Conservation (phyloP, 2,113 vertebrate species). For the Leptocoma aspasia region DNA sequence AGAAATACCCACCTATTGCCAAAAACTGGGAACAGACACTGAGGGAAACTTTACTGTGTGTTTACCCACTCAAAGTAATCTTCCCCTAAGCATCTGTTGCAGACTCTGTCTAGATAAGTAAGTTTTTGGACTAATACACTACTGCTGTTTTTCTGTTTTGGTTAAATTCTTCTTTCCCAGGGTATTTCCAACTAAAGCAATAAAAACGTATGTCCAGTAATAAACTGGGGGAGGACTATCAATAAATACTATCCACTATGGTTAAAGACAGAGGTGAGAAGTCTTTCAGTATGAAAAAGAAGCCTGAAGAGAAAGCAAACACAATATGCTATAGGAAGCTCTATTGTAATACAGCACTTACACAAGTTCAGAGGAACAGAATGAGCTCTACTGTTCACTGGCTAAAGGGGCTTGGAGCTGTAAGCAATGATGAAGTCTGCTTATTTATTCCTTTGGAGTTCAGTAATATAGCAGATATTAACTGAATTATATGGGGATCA, state of each 20-base stretch:
- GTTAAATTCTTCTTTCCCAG: neutral
- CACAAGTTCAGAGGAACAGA: neutral
- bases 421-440: neutral
- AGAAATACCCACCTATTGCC: conserved; percentile 24
- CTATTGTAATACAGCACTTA: neutral
- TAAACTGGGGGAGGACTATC: neutral
- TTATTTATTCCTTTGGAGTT: neutral
- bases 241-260: neutral
- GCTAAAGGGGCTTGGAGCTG: neutral
- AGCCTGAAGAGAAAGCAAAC: neutral
- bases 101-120: neutral
- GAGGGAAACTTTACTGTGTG: neutral
- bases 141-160: neutral
- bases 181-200: neutral
- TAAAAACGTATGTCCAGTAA: neutral
- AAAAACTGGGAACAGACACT: neutral
- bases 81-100: neutral
- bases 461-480: neutral
- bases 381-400: neutral
- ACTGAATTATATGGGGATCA: neutral
- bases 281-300: neutral
- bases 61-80: conserved; percentile 25
- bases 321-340: neutral
- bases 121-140: neutral
- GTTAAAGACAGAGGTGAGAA: neutral